Evolutionary conservation across 53 echinoderm and acorn worm genomes (phyloP).

Genomic region (Pentamera pediparva): DNA sequence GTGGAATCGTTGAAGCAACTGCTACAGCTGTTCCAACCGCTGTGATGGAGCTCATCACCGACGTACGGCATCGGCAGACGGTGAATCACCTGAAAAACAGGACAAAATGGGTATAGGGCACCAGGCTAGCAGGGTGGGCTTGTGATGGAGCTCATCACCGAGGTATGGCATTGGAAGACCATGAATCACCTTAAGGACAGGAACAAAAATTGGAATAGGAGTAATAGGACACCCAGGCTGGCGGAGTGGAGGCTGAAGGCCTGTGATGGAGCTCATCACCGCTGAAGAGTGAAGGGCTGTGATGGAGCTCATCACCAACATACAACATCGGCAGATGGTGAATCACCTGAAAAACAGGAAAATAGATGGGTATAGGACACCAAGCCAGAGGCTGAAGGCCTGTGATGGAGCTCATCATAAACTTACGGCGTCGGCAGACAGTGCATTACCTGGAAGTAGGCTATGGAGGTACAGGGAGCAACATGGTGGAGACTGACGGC

Average conservation of each 20-base stretch:
- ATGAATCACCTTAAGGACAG: conserved; percentile 59
- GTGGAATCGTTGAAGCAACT: conserved; percentile 80
- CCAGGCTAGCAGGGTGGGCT: too few relatives aligned
- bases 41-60: conserved; percentile 82
- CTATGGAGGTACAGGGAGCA: too few relatives aligned
- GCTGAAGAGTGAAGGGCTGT: too few relatives aligned
- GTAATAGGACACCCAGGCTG: too few relatives aligned
- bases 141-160: conserved; percentile 79
- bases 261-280: too few relatives aligned
- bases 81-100: conserved; percentile 66
- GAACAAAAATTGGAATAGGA: too few relatives aligned
- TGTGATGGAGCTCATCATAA: conserved; percentile 79
- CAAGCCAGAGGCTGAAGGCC: too few relatives aligned
- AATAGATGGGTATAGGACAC: too few relatives aligned
- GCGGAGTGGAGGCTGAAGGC: too few relatives aligned
- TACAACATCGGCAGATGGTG: conserved; percentile 81
- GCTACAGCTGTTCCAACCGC: conserved; percentile 97
- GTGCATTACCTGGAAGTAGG: conserved; percentile 87
- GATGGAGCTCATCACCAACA: conserved; percentile 75
- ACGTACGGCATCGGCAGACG: conserved; percentile 78
- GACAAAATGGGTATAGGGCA: too few relatives aligned
- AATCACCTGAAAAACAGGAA: conserved; percentile 56
- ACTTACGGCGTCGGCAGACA: conserved; percentile 69
- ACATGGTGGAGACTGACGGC: too few relatives aligned
- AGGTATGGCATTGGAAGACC: conserved; percentile 71